These are phyloP conservation scores for Crossocerus cetratus DNA, from an alignment of 2,888 invertebrate species.

Conservation along the genomic window DNA sequence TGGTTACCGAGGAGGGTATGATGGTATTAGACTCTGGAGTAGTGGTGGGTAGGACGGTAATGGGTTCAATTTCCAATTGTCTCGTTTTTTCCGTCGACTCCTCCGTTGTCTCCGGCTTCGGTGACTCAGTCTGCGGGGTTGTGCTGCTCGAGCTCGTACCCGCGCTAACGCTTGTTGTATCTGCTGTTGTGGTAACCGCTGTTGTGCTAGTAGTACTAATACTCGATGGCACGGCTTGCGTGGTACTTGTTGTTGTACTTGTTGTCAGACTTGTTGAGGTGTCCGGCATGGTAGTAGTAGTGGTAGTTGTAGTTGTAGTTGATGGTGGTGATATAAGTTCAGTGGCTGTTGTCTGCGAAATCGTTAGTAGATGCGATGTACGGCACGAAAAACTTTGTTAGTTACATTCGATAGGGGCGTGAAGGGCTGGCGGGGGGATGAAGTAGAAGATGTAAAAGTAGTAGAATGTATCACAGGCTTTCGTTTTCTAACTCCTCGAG, in stretches of 20 bases:
- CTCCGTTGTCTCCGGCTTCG: constrained; percentile 55
- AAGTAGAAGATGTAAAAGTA: constrained; percentile 41
- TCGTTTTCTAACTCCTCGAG: constrained; percentile 32
- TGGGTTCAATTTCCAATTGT: constrained; percentile 54
- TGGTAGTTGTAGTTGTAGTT: constrained; percentile 53
- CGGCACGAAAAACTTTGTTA: constrained; percentile 71
- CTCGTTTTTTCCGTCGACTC: constrained; percentile 56
- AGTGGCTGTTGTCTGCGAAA: constrained; percentile 73
- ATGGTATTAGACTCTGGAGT: constrained; percentile 58
- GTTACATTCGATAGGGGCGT: constrained; percentile 60
- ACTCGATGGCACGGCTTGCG: constrained; percentile 41
- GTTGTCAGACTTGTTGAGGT: constrained; percentile 63
- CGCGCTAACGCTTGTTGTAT: constrained; percentile 42
- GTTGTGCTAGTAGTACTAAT: constrained; percentile 50
- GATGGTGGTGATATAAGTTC: constrained; percentile 60
- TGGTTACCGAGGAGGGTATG: constrained; percentile 47
- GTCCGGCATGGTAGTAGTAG: constrained; percentile 47
- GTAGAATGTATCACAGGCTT: constrained; percentile 33
- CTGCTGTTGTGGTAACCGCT: constrained; percentile 65
- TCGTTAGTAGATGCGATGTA: constrained; percentile 76
- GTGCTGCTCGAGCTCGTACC: constrained; percentile 35
- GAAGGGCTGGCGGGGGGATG: constrained; percentile 8
- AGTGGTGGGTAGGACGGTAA: constrained; percentile 50
- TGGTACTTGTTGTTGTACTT: constrained; percentile 45
- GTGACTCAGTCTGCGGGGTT: constrained; percentile 48